A percentile compares a stretch with the other conserved stretches of the same genome.
Conservation (phyloP, 2,113 vertebrate species). For the Leptodactylus fuscus region DNA sequence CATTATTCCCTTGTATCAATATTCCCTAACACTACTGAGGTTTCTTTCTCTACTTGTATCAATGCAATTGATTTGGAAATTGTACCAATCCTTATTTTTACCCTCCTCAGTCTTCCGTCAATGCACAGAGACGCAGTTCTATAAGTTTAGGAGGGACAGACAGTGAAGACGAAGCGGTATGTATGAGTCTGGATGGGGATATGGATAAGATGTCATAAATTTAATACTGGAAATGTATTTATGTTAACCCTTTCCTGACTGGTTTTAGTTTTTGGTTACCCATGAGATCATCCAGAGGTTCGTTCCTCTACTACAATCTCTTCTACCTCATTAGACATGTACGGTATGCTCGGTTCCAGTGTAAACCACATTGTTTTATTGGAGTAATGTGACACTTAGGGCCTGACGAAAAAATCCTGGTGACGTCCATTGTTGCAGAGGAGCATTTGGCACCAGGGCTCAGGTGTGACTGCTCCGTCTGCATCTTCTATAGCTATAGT, state of each 20-base stretch:
- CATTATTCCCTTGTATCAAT: too few species aligned
- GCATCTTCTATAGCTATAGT: not conserved
- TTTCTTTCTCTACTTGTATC: not conserved
- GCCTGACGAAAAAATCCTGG: too few species aligned
- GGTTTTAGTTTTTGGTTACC: too few species aligned
- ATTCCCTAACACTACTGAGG: not conserved
- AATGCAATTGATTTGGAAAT: not conserved
- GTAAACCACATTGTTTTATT: too few species aligned
- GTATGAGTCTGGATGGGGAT: not conserved
- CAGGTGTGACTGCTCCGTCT: not conserved
- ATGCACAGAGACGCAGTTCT: conserved; percentile 75
- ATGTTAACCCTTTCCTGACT: too few species aligned
- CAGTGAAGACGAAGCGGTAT: conserved; percentile 85
- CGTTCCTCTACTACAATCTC: too few species aligned
- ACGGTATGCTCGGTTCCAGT: too few species aligned
- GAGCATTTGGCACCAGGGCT: not conserved
- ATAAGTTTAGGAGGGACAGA: conserved; percentile 82
- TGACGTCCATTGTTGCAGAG: not conserved
- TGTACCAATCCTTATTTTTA: not conserved
- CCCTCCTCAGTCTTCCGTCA: conserved; percentile 68
- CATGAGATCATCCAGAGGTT: too few species aligned
- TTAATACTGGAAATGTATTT: too few species aligned
- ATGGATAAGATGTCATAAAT: not conserved
- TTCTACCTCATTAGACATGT: too few species aligned
- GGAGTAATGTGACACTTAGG: not conserved